Evolutionary conservation across 2,797 vertebrate species (phyloP).

Genomic region (Smutsia gigantea): DNA sequence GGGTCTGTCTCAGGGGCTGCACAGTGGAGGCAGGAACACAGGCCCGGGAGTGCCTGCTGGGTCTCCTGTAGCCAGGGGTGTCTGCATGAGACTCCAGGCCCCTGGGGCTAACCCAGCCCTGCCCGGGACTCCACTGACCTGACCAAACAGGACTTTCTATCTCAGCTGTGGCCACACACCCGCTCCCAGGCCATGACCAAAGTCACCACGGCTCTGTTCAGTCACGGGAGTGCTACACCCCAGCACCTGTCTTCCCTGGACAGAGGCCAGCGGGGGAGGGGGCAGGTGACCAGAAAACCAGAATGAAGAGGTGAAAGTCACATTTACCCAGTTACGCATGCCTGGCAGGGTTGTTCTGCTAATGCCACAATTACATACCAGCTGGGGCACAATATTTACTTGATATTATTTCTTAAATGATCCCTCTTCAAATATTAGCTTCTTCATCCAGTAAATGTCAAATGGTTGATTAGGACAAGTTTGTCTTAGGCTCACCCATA

Average conservation of each 20-base stretch:
- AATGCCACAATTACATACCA: rapidly evolving
- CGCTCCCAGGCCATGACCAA: rapidly evolving
- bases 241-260: background rate
- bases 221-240: background rate
- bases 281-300: background rate
- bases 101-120: background rate
- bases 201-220: background rate
- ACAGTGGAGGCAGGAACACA: background rate
- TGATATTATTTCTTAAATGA: rapidly evolving
- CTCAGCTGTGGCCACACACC: background rate
- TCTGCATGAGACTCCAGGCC: background rate
- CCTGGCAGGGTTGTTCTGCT: too few relatives aligned
- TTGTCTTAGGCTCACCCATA: rapidly evolving
- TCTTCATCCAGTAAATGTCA: background rate
- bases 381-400: rapidly evolving
- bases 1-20: background rate
- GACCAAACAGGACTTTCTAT: background rate
- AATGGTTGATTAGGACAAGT: too few relatives aligned
- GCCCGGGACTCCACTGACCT: background rate
- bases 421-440: background rate
- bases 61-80: background rate
- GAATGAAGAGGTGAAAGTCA: rapidly evolving
- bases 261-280: too few relatives aligned
- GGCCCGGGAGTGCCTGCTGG: background rate
- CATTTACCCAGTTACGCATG: rapidly evolving